Percentiles rank a stretch among this genome's conserved stretches.
Evolutionary conservation across 2,113 vertebrate species (phyloP).

Genomic region (Dasyurus viverrinus): DNA sequence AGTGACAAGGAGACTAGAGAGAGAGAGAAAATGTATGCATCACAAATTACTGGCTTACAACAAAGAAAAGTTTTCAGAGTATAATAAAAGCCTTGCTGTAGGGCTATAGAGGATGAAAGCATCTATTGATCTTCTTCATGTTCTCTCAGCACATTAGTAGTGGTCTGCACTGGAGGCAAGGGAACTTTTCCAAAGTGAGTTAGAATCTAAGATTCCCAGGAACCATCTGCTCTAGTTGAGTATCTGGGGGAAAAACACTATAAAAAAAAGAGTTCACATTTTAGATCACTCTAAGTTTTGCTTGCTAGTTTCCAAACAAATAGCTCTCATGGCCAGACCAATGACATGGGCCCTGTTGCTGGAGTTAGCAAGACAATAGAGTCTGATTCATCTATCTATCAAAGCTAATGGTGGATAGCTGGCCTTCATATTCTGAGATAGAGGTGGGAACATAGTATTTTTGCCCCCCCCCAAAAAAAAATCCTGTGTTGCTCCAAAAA

Average conservation of each 20-base stretch:
- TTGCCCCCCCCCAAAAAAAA: too few species aligned
- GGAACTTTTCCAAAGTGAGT: background rate
- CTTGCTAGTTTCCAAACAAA: background rate
- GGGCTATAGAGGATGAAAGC: background rate
- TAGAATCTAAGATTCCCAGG: background rate
- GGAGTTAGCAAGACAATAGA: background rate
- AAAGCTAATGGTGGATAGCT: too few species aligned
- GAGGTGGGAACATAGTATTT: too few species aligned
- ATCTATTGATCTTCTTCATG: background rate
- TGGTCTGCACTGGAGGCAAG: background rate
- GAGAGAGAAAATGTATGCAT: background rate
- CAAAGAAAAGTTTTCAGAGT: slow-evolving; percentile 8
- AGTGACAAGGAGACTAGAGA: background rate
- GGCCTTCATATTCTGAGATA: too few species aligned
- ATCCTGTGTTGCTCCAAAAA: too few species aligned
- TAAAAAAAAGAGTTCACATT: background rate
- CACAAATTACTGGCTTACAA: background rate
- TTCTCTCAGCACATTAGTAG: background rate
- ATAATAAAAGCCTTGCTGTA: background rate
- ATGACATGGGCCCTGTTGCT: background rate
- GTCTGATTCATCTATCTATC: too few species aligned
- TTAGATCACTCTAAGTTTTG: background rate
- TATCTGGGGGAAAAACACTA: background rate
- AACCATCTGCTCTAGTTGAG: background rate
- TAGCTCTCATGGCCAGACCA: background rate